Base-by-base conservation (phyloP, 2,888 invertebrate species). In the Yponomeuta plumbellus region DNA sequence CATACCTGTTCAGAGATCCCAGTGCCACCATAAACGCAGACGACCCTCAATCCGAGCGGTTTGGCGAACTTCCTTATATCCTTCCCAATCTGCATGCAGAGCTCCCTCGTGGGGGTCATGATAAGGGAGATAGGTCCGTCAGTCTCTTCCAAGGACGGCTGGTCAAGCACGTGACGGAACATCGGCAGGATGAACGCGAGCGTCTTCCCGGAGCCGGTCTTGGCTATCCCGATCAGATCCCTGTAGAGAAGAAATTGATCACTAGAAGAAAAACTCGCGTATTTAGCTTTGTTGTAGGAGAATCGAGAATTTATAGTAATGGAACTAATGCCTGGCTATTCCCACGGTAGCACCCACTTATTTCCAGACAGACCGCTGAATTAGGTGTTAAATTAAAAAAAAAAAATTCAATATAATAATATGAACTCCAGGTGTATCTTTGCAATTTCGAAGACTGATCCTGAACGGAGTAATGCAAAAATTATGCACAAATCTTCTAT, bases 201-300 rank as follows among this genome's bases (percentile, higher is more conserved):
- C 0, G 99, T 99, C 91, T 99, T 99, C 44, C 99, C 99, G 79
- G 98, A 98, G 61, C 99, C 99, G 0, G 99, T 99, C 90, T 99
- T 99, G 1, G 99, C 99, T 80, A 99, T 99, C 67, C 99, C 99
- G 78, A 99, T 99, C 69, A 99, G 92, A 88, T 99, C 99, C 68
- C 92, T 92, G 77, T 11, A 76, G 80, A 62, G 21, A n/a, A 34
- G 8, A 34, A 34, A 8, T 34, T 6, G 34, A 10, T 34, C 34
- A 34, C 8, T 34, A 34, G 34, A 34, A 8, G 8, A 34, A 34
- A 34, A 34, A 34, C 3, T 26, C 5, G 26, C 26, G 26, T 26
- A 26, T 26, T 5, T 26, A 5, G 3, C 5, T 26, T 26, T 0
- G 26, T 26, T 5, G 26, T 26, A 26, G 26, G 0, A 26, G 5